Conservation (phyloP, 2,113 vertebrate genomes). For the Lasiurus borealis region DNA sequence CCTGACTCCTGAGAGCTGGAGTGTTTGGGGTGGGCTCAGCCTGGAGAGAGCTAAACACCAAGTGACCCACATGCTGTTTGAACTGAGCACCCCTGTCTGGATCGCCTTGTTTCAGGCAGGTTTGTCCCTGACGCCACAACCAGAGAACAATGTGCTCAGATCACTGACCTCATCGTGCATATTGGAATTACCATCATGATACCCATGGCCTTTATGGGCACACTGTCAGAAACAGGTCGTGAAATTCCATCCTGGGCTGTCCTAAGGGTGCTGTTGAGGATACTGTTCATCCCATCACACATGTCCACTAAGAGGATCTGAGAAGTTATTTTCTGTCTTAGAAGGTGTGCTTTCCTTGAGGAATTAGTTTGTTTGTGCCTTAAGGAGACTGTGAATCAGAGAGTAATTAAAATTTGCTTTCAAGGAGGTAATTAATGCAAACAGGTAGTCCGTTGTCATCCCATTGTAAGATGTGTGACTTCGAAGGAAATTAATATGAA, state of each 20-base stretch:
- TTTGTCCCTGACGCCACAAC: background rate
- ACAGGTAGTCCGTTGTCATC: background rate
- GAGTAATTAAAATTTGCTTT: slow-evolving; percentile 30
- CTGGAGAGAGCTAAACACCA: background rate
- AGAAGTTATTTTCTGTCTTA: background rate
- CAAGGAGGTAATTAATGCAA: background rate
- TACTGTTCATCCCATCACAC: fast-evolving
- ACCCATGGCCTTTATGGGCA: background rate
- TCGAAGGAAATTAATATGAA: background rate
- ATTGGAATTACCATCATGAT: background rate
- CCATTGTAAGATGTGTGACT: background rate
- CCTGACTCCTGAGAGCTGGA: background rate
- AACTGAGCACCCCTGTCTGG: background rate
- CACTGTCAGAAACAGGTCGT: background rate
- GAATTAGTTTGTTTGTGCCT: background rate
- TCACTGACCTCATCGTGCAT: fast-evolving
- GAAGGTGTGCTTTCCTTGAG: background rate
- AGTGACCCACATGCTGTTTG: background rate
- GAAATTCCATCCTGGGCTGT: background rate
- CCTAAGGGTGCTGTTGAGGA: background rate
- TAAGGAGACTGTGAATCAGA: background rate
- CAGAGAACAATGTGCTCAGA: background rate
- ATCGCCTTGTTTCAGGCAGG: background rate
- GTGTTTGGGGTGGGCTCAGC: background rate
- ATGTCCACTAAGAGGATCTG: fast-evolving